Evolutionary conservation across 2,113 vertebrate genomes (phyloP), one percentile per base, ranked within the genome.

Genomic region (Ammodytes dubius): DNA sequence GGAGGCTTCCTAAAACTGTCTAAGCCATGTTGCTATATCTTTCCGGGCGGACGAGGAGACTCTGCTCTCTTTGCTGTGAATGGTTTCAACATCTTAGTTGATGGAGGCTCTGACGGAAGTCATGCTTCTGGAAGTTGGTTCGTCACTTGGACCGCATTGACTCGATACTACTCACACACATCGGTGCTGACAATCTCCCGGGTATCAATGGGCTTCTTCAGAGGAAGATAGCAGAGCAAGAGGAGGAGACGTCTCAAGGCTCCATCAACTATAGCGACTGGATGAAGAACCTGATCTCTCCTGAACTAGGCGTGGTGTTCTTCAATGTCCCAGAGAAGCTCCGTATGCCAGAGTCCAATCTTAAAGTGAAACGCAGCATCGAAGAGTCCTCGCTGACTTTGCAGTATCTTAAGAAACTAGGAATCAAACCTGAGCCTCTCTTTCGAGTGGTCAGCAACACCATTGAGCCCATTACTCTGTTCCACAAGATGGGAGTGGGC

Each of bases 61-160:
- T 99, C 98, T 0, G 98, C 98, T 9, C 97, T 99, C 64, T 99
- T 99, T 89, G 98, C 98, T 7, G 98, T 99, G 66, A 99, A 99
- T 19, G 98, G 98, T 15, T 99, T 99, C 93, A 99, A 99, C 91
- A 98, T 99, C 88, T 92, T 99, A 65, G 96, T 99, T 69, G 98
- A 99, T 3, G 98, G 98, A 53, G 98, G 98, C 63, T 99, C 98
- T 0, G 98, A 60, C 95, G 97, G 50, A 98, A 96, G 74, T 98
- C 98, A 42, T 99, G 98, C 89, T 99, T 99, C 91, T 99, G 98
- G 98, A 99, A 99, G 87, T 96, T 99, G 77, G 98, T 99, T 3
- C 96, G 98, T 69, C 98, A 99, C 90, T 88, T 99, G 93, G 98
- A 99, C 90, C 96, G 98, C 73, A 97, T 99, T 7, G 98, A 99